Percentiles rank a stretch among this genome's conserved stretches.
These are phyloP conservation scores for Spatulosminthurus flaviceps DNA, from an alignment of 2,888 invertebrate genomes.

Conservation along the genomic window DNA sequence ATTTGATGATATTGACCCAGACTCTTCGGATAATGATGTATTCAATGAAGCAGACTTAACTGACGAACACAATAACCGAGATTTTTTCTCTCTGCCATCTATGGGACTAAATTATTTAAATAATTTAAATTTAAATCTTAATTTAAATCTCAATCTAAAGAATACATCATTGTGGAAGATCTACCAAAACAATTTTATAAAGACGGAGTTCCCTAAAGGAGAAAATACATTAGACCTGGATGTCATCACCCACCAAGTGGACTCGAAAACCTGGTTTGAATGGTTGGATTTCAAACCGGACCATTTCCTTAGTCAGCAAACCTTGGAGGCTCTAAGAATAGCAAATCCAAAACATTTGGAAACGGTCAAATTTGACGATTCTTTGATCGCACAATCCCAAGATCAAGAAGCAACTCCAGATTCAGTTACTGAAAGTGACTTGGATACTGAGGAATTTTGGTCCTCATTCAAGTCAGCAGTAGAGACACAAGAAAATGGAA, in stretches of 20 bases:
- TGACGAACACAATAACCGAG: constrained; percentile 50
- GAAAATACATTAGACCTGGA: constrained; percentile 2
- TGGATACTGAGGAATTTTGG: constrained; percentile 55
- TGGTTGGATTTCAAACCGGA: constrained; percentile 46
- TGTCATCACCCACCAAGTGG: constrained; percentile 38
- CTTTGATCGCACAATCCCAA: constrained; percentile 29
- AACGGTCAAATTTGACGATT: constrained; percentile 42
- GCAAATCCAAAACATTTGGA: constrained; percentile 40
- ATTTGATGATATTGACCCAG: constrained; percentile 35
- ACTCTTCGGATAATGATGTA: constrained; percentile 36
- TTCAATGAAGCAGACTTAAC: constrained; percentile 49
- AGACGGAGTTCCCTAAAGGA: constrained; percentile 36
- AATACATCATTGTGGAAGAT: constrained; percentile 60
- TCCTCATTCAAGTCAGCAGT: constrained; percentile 46
- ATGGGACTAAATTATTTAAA: constrained; percentile 59
- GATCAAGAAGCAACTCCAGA: constrained; percentile 24
- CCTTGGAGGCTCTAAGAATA: constrained; percentile 40
- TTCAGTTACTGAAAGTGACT: constrained; percentile 16
- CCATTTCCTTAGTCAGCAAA: constrained; percentile 39
- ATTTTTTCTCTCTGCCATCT: constrained; percentile 57
- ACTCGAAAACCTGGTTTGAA: constrained; percentile 45
- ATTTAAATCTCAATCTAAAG: constrained; percentile 57
- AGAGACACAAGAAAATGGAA: background rate
- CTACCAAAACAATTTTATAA: constrained; percentile 57
- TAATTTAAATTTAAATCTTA: constrained; percentile 59